Evolutionary conservation across 2,797 vertebrate species (phyloP).

Genomic region (Smutsia temminckii): DNA sequence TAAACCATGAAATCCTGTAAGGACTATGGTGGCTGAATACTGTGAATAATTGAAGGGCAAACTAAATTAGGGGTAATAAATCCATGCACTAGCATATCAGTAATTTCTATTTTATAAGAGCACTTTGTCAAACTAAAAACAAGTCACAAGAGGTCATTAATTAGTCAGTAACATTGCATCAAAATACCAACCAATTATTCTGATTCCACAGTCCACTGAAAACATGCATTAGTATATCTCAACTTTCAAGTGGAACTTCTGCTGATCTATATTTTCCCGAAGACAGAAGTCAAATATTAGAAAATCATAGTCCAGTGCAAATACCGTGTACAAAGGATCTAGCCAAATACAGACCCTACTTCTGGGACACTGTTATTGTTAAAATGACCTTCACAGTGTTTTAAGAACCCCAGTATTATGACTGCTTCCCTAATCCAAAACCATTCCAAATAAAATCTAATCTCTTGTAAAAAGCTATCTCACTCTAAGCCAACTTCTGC

Average conservation of each 20-base stretch:
- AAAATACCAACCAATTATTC: not conserved
- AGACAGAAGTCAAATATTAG: not conserved
- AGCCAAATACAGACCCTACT: not conserved
- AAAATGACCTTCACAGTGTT: not conserved
- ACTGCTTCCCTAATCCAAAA: not conserved
- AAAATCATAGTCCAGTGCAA: not conserved
- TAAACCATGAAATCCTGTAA: not conserved
- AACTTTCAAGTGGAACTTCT: not conserved
- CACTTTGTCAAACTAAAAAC: slow-evolving; percentile 24
- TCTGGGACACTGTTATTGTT: not conserved
- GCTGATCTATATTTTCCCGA: not conserved
- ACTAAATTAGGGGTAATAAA: not conserved
- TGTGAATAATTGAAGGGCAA: not conserved
- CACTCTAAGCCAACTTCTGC: not conserved
- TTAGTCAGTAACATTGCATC: not conserved
- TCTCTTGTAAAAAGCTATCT: not conserved
- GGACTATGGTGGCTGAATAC: not conserved
- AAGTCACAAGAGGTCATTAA: slow-evolving; percentile 13
- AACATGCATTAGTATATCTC: not conserved
- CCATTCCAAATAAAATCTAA: not conserved
- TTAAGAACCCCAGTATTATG: not conserved
- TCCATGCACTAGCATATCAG: not conserved
- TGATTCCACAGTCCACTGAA: not conserved
- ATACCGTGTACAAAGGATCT: not conserved
- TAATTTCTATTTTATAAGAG: not conserved